These are phyloP conservation scores for Caracal caracal DNA, from an alignment of 2,113 vertebrate species.

Conservation along the genomic window DNA sequence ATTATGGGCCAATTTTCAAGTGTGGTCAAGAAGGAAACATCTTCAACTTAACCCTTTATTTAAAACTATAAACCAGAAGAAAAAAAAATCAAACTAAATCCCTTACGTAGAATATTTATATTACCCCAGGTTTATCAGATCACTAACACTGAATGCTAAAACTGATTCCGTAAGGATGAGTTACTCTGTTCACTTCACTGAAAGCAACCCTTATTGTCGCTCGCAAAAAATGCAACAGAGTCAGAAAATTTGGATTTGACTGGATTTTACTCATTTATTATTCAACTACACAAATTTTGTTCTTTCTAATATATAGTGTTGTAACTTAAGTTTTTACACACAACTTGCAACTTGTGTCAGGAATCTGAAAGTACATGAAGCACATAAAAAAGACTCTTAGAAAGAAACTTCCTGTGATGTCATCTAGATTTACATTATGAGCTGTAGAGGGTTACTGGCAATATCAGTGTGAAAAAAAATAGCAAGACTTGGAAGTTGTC, in stretches of 20 bases:
- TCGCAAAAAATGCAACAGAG: not conserved
- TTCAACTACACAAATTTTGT: not conserved
- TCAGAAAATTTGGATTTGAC: not conserved
- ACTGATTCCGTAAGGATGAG: not conserved
- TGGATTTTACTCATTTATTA: not conserved
- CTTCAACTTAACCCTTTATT: not conserved
- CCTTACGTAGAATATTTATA: not conserved
- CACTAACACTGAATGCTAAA: not conserved
- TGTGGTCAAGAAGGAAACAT: slow-evolving; percentile 17
- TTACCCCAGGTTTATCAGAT: not conserved
- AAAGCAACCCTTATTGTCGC: not conserved
- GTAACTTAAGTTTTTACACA: slow-evolving; percentile 17
- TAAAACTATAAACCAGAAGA: slow-evolving; percentile 1
- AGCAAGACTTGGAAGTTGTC: not conserved
- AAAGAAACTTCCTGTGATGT: not conserved
- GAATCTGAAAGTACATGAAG: slow-evolving; percentile 31
- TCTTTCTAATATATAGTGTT: not conserved
- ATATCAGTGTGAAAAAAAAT: slow-evolving; percentile 13
- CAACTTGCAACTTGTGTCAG: slow-evolving; percentile 1
- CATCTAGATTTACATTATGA: not conserved
- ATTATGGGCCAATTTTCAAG: slow-evolving; percentile 70
- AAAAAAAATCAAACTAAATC: not conserved
- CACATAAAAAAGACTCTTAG: not conserved
- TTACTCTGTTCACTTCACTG: not conserved
- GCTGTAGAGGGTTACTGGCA: not conserved